These are phyloP conservation scores for Lepidurus arcticus DNA, from an alignment of 1,140 invertebrate species.

Conservation along the genomic window DNA sequence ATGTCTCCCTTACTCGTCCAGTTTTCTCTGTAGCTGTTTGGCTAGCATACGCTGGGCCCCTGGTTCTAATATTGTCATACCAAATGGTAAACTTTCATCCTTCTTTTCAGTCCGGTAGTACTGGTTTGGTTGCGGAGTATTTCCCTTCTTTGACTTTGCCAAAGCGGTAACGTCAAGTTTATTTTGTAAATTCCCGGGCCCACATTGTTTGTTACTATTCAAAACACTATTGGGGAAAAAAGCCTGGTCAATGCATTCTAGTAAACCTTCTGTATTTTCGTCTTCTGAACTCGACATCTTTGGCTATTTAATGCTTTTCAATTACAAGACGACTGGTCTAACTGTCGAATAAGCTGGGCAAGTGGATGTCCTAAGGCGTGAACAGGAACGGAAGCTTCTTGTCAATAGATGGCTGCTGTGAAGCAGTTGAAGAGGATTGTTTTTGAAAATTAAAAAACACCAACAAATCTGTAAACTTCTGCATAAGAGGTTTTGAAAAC, in stretches of 20 bases:
- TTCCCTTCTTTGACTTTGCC: not conserved
- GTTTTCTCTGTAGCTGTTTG: not conserved
- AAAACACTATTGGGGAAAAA: not conserved
- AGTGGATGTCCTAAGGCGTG: no score
- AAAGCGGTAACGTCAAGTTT: not conserved
- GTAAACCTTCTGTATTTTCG: not conserved
- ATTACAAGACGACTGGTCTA: not conserved
- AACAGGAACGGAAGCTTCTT: no score
- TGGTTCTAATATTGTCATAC: not conserved
- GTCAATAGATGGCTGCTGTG: no score
- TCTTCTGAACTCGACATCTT: not conserved
- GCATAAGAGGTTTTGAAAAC: no score
- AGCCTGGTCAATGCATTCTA: not conserved
- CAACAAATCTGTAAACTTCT: no score
- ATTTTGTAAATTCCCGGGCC: not conserved
- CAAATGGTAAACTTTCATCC: not conserved
- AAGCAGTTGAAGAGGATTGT: no score
- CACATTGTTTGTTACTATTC: not conserved
- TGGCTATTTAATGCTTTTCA: not conserved
- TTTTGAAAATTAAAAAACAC: no score
- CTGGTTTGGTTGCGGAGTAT: not conserved
- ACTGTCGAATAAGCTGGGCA: not conserved
- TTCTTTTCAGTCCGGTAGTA: not conserved
- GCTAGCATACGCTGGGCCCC: not conserved
- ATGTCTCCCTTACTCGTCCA: not conserved